phyloP scores from a whole-genome alignment of 92 coral and sea anemone species.

The Paragorgia papillata region DNA sequence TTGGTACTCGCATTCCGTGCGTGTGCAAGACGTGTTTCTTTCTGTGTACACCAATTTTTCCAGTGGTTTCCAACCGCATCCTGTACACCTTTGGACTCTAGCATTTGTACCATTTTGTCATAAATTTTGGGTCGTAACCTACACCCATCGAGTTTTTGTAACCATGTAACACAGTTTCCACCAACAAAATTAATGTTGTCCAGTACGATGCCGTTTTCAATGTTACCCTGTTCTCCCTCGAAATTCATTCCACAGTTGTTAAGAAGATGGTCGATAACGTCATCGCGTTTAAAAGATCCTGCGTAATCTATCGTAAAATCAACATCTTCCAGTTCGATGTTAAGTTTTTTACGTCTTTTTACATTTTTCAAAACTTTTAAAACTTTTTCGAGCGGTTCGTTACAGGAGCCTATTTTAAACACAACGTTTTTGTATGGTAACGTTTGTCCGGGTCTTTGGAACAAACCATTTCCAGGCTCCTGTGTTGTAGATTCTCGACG shows the following conservation, averaged over 20 bases:
- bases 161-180: background rate
- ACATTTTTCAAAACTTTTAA: background rate
- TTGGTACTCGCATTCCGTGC: background rate
- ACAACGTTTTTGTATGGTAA: background rate
- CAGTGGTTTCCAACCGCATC: background rate
- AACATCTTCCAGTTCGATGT: background rate
- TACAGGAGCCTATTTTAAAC: background rate
- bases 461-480: background rate
- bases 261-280: background rate
- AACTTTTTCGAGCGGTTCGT: background rate
- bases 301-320: background rate
- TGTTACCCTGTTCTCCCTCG: too few species aligned
- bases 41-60: slow-evolving; percentile 1
- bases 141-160: background rate
- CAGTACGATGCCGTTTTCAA: background rate
- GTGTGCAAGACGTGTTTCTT: background rate
- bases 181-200: background rate
- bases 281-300: background rate
- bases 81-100: slow-evolving; percentile 3
- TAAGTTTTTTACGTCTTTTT: background rate
- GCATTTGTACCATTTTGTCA: slow-evolving; percentile 24
- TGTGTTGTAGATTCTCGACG: background rate
- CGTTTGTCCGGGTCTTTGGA: too few species aligned
- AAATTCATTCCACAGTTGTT: background rate
- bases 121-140: background rate